Evolutionary conservation across 2,797 vertebrate species (phyloP).

Genomic region (Semotilus atromaculatus): DNA sequence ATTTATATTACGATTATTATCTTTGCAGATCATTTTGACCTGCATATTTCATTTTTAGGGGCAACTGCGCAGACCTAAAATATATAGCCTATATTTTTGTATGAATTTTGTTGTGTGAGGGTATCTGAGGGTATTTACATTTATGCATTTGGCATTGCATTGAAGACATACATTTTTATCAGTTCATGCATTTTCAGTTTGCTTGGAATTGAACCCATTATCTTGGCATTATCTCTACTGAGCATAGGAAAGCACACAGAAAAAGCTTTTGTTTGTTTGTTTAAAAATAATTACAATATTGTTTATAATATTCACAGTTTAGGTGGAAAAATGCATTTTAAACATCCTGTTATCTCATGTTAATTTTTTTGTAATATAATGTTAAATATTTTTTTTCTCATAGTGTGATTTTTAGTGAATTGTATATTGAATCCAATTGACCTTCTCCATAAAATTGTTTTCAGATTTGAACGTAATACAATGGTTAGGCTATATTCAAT

Average conservation of each 20-base stretch:
- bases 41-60: neutral
- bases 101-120: too few species aligned
- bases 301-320: neutral
- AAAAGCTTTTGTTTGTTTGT: too few species aligned
- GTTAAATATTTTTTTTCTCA: neutral
- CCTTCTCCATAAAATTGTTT: neutral
- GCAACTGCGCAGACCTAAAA: accelerated
- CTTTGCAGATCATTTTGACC: neutral
- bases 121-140: too few species aligned
- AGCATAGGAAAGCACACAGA: neutral
- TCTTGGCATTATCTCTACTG: neutral
- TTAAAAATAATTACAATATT: too few species aligned
- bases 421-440: neutral
- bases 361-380: neutral
- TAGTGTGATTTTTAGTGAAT: neutral
- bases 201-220: neutral
- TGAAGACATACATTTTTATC: neutral
- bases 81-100: neutral
- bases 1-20: neutral
- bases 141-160: neutral
- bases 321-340: too few species aligned
- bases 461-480: neutral
- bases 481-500: neutral
- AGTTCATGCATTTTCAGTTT: neutral
- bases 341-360: neutral